phyloP scores from a whole-genome alignment of 92 coral and sea anemone species.

The Porites evermanni region DNA sequence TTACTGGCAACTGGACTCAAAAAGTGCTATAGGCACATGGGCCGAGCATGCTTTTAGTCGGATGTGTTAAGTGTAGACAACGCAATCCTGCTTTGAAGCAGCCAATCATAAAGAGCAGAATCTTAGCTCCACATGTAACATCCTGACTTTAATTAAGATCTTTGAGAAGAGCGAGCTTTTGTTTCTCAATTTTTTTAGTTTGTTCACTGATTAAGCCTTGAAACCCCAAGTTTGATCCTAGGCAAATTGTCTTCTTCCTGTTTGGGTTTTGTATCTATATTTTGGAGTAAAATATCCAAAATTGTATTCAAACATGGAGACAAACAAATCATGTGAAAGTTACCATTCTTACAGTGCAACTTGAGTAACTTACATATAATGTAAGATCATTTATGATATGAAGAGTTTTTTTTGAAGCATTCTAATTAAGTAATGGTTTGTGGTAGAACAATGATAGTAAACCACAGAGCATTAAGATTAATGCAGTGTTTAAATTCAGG shows the following conservation, averaged over 20 bases:
- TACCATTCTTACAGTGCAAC: neutral
- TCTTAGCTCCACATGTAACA: neutral
- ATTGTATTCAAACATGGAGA: neutral
- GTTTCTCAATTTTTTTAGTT: no score
- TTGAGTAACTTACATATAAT: neutral
- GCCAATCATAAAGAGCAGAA: neutral
- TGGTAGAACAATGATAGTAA: no score
- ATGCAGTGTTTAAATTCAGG: no score
- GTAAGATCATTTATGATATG: no score
- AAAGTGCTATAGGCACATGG: neutral
- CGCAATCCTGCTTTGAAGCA: neutral
- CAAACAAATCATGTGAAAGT: neutral
- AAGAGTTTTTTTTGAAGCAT: no score
- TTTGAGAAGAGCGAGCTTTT: neutral
- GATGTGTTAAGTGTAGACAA: no score
- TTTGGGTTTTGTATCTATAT: neutral
- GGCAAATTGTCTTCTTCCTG: neutral
- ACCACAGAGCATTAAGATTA: no score
- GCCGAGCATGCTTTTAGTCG: neutral
- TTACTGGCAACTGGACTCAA: neutral
- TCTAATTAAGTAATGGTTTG: no score
- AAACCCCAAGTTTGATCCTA: neutral
- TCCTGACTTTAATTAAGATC: neutral
- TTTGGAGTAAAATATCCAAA: neutral
- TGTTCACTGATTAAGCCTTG: neutral